Conservation (phyloP, 2,888 invertebrate species). For the Sicus ferrugineus region DNA sequence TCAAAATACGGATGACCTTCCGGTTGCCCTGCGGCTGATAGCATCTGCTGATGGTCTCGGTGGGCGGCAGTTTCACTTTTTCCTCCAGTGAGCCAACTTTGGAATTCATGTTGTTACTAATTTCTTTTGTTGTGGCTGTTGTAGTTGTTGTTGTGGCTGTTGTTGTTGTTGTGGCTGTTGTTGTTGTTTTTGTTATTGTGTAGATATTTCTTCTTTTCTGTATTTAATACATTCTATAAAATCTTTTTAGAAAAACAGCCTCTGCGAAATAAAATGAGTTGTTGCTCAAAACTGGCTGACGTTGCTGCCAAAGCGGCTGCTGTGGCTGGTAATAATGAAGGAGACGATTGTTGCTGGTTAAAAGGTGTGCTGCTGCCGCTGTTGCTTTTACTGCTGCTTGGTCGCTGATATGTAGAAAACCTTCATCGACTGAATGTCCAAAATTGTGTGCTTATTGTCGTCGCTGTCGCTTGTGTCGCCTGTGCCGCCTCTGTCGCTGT, state of each 20-base stretch:
- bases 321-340: too few relatives aligned
- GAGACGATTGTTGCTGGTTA: background rate
- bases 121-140: too few relatives aligned
- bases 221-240: too few relatives aligned
- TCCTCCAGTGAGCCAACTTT: constrained; percentile 63
- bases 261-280: background rate
- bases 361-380: constrained; percentile 23
- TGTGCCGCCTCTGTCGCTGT: constrained; percentile 40
- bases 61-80: constrained; percentile 64
- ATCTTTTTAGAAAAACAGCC: too few relatives aligned
- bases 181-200: too few relatives aligned
- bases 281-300: too few relatives aligned
- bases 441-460: constrained; percentile 22
- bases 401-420: background rate
- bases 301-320: too few relatives aligned
- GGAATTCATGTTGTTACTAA: too few relatives aligned
- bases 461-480: constrained; percentile 32
- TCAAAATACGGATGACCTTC: constrained; percentile 88
- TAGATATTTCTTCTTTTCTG: too few relatives aligned
- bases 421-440: constrained; percentile 21
- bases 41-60: constrained; percentile 64
- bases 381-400: background rate
- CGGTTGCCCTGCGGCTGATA: constrained; percentile 77
- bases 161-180: too few relatives aligned
- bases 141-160: too few relatives aligned